Conservation (phyloP, 2,888 invertebrate genomes). For the Leptothorax acervorum region DNA sequence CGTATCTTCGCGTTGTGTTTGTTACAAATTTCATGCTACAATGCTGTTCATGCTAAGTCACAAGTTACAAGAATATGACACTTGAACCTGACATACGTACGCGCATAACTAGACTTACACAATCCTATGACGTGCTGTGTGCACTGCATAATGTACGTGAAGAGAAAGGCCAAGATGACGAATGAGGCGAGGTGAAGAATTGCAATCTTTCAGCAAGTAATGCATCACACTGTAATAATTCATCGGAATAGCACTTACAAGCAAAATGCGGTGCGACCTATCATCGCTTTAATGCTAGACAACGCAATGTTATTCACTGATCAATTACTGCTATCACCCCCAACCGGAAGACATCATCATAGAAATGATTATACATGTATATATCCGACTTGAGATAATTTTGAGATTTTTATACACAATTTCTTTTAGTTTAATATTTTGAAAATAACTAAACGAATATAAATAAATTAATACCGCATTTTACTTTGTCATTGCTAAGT, state of each 20-base stretch:
- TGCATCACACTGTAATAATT: conserved; percentile 61
- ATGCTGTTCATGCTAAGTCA: conserved; percentile 23
- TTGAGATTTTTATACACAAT: background rate
- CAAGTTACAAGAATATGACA: conserved; percentile 32
- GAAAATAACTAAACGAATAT: background rate
- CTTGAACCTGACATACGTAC: conserved; percentile 32
- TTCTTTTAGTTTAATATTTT: background rate
- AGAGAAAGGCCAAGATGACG: conserved; percentile 65
- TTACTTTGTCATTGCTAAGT: background rate
- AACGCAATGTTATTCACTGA: conserved; percentile 38
- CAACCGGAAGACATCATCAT: background rate
- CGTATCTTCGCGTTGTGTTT: background rate
- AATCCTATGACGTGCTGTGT: conserved; percentile 25
- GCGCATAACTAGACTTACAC: conserved; percentile 32
- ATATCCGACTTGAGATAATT: background rate
- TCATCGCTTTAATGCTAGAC: conserved; percentile 39
- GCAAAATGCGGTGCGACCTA: conserved; percentile 32
- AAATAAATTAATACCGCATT: background rate
- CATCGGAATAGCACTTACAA: conserved; percentile 58
- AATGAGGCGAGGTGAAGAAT: conserved; percentile 71
- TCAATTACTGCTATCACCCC: background rate
- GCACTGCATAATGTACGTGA: conserved; percentile 53
- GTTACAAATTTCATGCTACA: background rate
- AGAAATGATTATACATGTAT: background rate
- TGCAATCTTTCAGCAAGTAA: conserved; percentile 66